Percentiles rank a stretch among this genome's conserved stretches.
Evolutionary conservation across 2,113 vertebrate genomes (phyloP).

Genomic region (Illadopsis cleaveri): DNA sequence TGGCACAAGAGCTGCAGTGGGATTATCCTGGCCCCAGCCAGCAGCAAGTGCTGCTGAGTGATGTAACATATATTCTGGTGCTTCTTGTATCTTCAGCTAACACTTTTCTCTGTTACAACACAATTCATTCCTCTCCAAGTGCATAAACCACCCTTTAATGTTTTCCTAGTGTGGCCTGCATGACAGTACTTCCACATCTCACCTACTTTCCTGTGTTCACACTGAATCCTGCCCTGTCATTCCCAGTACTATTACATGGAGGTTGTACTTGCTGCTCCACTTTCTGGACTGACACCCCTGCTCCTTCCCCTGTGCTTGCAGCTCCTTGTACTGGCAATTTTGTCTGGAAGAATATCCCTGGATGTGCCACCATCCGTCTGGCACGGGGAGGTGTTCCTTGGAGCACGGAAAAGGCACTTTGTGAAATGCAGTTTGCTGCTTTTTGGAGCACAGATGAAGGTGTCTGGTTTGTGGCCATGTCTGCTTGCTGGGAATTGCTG

Average conservation of each 20-base stretch:
- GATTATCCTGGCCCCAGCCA: neutral
- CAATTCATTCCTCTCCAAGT: neutral
- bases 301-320: neutral
- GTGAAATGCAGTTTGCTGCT: neutral
- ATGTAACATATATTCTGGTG: neutral
- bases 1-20: neutral
- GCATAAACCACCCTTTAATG: neutral
- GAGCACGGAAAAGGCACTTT: neutral
- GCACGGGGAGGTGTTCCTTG: neutral
- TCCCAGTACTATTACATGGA: accelerated
- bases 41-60: neutral
- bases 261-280: neutral
- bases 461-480: neutral
- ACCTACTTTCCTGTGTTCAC: neutral
- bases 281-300: neutral
- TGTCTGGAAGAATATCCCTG: neutral
- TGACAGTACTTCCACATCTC: neutral
- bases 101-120: neutral
- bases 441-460: neutral
- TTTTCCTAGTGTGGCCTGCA: neutral
- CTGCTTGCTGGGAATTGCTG: neutral
- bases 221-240: neutral
- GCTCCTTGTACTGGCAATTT: neutral
- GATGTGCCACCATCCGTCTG: neutral
- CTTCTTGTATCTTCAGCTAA: neutral